Evolutionary conservation across 2,113 vertebrate genomes (phyloP).

Genomic region (Aldabrachelys gigantea): DNA sequence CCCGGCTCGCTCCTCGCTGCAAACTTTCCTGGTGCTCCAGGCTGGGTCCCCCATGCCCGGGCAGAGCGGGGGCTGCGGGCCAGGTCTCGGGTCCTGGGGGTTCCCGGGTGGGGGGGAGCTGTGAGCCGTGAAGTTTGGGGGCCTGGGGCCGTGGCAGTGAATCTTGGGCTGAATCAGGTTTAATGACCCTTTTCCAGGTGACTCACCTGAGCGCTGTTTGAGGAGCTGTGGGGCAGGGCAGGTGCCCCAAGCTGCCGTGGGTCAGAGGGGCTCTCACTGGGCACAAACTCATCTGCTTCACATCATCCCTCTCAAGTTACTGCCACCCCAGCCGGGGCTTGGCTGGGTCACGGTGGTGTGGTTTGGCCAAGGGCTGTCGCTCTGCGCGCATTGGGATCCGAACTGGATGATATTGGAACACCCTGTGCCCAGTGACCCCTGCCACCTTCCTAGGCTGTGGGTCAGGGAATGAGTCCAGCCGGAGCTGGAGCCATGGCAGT

Average conservation of each 20-base stretch:
- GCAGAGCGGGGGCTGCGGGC: too few relatives aligned
- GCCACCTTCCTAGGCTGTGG: not conserved
- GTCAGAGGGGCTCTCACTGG: too few relatives aligned
- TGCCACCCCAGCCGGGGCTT: not conserved
- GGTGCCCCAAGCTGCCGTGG: too few relatives aligned
- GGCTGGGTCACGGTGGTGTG: too few relatives aligned
- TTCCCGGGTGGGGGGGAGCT: not conserved
- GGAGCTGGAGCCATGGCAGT: not conserved
- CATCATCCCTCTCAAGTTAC: too few relatives aligned
- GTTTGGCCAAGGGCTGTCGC: not conserved
- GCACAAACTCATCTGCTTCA: not conserved
- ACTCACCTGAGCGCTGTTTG: not conserved
- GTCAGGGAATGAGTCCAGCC: not conserved
- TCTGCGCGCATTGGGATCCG: not conserved
- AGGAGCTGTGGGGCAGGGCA: too few relatives aligned
- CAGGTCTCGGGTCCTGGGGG: not conserved
- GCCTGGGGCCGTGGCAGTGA: too few relatives aligned
- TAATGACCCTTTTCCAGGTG: not conserved
- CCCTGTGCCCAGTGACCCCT: not conserved
- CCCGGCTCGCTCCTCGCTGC: not conserved
- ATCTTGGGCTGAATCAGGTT: too few relatives aligned
- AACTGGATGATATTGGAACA: too few relatives aligned
- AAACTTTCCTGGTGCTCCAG: conserved; percentile 36
- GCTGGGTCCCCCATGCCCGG: not conserved
- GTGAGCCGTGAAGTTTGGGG: too few relatives aligned